Percentiles rank a stretch among this genome's conserved stretches.
phyloP scores from a whole-genome alignment of 2,888 invertebrate genomes.

The Erebia epiphron region DNA sequence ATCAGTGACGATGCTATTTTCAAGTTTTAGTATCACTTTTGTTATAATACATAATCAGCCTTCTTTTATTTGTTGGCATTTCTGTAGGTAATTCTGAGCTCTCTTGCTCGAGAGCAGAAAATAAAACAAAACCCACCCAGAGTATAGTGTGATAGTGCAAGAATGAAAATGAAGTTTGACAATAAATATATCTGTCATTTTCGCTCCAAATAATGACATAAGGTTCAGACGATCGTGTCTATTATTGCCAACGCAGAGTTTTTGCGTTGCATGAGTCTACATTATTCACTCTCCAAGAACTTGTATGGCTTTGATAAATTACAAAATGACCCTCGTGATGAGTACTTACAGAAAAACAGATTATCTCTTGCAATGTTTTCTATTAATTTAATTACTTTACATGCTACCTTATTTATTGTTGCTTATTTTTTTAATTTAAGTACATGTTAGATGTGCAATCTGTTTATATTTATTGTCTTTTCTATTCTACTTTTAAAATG shows the following conservation, averaged over 20 bases:
- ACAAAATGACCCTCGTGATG: constrained; percentile 12
- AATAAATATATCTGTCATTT: not conserved
- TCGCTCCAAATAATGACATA: not conserved
- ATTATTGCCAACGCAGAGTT: not conserved
- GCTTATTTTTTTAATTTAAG: too few relatives aligned
- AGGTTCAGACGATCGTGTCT: not conserved
- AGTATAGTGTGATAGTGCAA: not conserved
- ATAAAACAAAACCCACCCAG: not conserved
- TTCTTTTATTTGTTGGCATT: too few relatives aligned
- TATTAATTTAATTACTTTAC: constrained; percentile 2
- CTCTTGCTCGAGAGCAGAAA: too few relatives aligned
- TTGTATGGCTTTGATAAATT: constrained; percentile 10
- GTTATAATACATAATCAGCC: too few relatives aligned
- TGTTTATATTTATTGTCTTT: too few relatives aligned
- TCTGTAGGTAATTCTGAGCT: too few relatives aligned
- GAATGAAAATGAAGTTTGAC: not conserved
- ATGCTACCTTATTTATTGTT: too few relatives aligned
- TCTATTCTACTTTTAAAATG: not conserved
- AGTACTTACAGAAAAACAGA: constrained; percentile 1
- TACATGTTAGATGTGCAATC: too few relatives aligned
- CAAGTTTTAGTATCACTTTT: not conserved
- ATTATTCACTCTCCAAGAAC: constrained; percentile 4
- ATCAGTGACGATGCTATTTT: not conserved
- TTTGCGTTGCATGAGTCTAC: not conserved
- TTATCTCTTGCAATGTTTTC: not conserved